These are phyloP conservation scores for Lutjanus campechanus DNA, from an alignment of 2,797 vertebrate species.

Conservation along the genomic window DNA sequence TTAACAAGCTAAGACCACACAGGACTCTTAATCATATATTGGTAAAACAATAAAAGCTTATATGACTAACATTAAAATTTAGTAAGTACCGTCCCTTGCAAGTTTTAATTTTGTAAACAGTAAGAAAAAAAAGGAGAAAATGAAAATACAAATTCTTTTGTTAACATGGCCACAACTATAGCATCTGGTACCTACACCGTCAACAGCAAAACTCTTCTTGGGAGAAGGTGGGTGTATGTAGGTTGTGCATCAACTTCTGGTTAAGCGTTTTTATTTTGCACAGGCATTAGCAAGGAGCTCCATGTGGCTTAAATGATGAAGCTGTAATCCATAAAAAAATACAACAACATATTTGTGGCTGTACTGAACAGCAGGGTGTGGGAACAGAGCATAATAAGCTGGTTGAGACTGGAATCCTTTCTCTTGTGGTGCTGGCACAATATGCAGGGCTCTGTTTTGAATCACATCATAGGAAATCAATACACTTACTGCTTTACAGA, in stretches of 20 bases:
- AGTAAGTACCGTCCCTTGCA: no score
- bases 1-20: no score
- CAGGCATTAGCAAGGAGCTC: slow-evolving; percentile 45
- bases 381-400: slow-evolving; percentile 44
- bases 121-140: no score
- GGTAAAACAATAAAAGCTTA: no score
- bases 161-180: no score
- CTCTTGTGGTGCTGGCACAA: slow-evolving; percentile 36
- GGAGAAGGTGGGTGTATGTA: slow-evolving; percentile 15
- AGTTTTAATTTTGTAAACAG: no score
- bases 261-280: slow-evolving; percentile 49
- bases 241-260: slow-evolving; percentile 31
- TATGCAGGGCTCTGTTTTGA: slow-evolving; percentile 43
- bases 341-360: slow-evolving; percentile 64
- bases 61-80: no score
- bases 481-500: slow-evolving; percentile 25
- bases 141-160: no score
- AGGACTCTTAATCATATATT: no score
- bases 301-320: slow-evolving; percentile 48
- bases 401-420: slow-evolving; percentile 43
- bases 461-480: slow-evolving; percentile 69
- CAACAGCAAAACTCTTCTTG: slow-evolving; percentile 10
- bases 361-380: slow-evolving; percentile 54
- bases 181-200: neutral
- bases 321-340: slow-evolving; percentile 29